phyloP scores from a whole-genome alignment of 2,888 invertebrate species.

The Craniophora ligustri region DNA sequence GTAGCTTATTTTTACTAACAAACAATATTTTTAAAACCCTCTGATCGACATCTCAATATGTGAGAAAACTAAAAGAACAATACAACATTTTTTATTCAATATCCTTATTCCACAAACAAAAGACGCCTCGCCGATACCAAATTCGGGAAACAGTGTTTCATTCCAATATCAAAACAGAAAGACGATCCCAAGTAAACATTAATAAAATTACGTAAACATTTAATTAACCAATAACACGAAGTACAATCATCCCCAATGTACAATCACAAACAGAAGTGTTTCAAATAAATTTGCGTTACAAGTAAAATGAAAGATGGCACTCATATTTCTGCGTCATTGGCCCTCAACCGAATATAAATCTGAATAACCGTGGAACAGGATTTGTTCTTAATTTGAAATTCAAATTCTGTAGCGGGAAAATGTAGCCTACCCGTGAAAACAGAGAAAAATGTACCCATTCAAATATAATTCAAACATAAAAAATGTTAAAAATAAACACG shows the following conservation, averaged over 20 bases:
- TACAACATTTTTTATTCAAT: too few relatives aligned
- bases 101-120: neutral
- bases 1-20: too few relatives aligned
- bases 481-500: slow-evolving; percentile 73
- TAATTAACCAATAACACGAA: slow-evolving; percentile 55
- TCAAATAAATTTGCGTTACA: slow-evolving; percentile 70
- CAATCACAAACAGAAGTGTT: slow-evolving; percentile 67
- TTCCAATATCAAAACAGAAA: slow-evolving; percentile 18
- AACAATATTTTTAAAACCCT: too few relatives aligned
- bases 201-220: slow-evolving; percentile 47
- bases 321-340: slow-evolving; percentile 81
- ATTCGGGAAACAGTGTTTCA: slow-evolving; percentile 1
- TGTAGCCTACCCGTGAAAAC: slow-evolving; percentile 72
- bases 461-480: slow-evolving; percentile 82
- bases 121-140: neutral
- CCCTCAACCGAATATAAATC: slow-evolving; percentile 78
- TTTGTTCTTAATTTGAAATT: slow-evolving; percentile 81
- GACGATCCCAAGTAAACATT: slow-evolving; percentile 28
- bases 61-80: too few relatives aligned
- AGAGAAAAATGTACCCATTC: slow-evolving; percentile 78
- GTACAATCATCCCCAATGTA: slow-evolving; percentile 50
- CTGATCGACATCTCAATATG: too few relatives aligned
- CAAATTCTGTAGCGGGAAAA: slow-evolving; percentile 79
- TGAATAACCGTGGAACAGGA: slow-evolving; percentile 77
- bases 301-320: slow-evolving; percentile 78